A percentile compares a stretch with the other conserved stretches of the same genome.
These are phyloP conservation scores for Lasioglossum calceatum DNA, from an alignment of 2,888 invertebrate species.

Conservation along the genomic window DNA sequence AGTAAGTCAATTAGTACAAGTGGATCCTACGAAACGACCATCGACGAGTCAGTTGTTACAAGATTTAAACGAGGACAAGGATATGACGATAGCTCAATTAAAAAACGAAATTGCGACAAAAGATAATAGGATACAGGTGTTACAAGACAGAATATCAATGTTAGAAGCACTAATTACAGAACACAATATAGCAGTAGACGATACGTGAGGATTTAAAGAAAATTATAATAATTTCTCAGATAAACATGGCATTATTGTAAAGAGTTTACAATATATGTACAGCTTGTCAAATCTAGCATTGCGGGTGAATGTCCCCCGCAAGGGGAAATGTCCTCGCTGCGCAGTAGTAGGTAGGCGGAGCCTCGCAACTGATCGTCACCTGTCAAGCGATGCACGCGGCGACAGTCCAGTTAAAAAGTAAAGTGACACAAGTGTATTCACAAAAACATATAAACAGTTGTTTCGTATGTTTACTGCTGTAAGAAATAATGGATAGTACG, in stretches of 20 bases:
- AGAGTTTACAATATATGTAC: not conserved
- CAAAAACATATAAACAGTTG: too few relatives aligned
- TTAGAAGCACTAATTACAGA: conserved; percentile 40
- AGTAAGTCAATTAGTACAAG: conserved; percentile 86
- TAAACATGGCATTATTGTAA: conserved; percentile 12
- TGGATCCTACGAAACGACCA: conserved; percentile 86
- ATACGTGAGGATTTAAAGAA: conserved; percentile 6
- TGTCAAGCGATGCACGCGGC: too few relatives aligned
- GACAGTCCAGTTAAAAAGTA: too few relatives aligned
- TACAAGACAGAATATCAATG: conserved; percentile 59
- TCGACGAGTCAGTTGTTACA: conserved; percentile 87
- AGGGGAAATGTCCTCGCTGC: too few relatives aligned
- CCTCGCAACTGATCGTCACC: too few relatives aligned
- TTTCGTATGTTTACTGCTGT: too few relatives aligned
- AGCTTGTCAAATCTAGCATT: too few relatives aligned
- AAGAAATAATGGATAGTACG: too few relatives aligned
- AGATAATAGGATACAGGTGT: conserved; percentile 60
- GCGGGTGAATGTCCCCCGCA: too few relatives aligned
- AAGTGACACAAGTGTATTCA: too few relatives aligned
- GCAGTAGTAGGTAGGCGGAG: too few relatives aligned
- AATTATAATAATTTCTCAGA: not conserved
- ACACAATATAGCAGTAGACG: conserved; percentile 1
- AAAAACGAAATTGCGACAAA: conserved; percentile 67
- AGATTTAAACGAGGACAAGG: conserved; percentile 85
- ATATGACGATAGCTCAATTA: conserved; percentile 77